Evolutionary conservation across 2,888 invertebrate species (phyloP).

Genomic region (Hypolimnas misippus): DNA sequence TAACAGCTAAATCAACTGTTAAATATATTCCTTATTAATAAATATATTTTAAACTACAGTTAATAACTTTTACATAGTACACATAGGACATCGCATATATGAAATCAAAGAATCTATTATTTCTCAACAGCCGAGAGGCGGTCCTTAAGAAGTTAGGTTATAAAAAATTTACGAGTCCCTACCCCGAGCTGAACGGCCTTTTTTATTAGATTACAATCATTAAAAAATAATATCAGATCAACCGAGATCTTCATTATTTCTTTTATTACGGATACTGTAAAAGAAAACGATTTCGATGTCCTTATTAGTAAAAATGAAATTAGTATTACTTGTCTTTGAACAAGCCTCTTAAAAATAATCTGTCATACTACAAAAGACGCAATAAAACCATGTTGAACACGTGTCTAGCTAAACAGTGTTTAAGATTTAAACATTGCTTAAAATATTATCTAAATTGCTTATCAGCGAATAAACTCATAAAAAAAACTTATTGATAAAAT

Average conservation of each 20-base stretch:
- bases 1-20: too few relatives aligned
- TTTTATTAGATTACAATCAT: slow-evolving; percentile 29
- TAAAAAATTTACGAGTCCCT: slow-evolving; percentile 6
- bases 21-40: neutral
- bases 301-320: neutral
- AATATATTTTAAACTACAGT: neutral
- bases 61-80: too few relatives aligned
- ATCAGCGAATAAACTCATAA: too few relatives aligned
- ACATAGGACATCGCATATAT: too few relatives aligned
- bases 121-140: slow-evolving; percentile 5
- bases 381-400: too few relatives aligned
- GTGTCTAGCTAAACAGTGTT: too few relatives aligned
- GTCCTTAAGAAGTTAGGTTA: slow-evolving; percentile 1
- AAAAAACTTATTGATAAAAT: too few relatives aligned
- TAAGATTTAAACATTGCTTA: too few relatives aligned
- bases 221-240: slow-evolving; percentile 12
- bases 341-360: too few relatives aligned
- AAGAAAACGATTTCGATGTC: neutral
- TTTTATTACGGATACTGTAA: neutral
- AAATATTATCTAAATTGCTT: too few relatives aligned
- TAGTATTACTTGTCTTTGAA: too few relatives aligned
- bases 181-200: slow-evolving; percentile 14
- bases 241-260: slow-evolving; percentile 19
- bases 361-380: too few relatives aligned
- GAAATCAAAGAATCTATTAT: slow-evolving; percentile 8